phyloP scores from a whole-genome alignment of 2,888 invertebrate species.

The Epinotia ramella region DNA sequence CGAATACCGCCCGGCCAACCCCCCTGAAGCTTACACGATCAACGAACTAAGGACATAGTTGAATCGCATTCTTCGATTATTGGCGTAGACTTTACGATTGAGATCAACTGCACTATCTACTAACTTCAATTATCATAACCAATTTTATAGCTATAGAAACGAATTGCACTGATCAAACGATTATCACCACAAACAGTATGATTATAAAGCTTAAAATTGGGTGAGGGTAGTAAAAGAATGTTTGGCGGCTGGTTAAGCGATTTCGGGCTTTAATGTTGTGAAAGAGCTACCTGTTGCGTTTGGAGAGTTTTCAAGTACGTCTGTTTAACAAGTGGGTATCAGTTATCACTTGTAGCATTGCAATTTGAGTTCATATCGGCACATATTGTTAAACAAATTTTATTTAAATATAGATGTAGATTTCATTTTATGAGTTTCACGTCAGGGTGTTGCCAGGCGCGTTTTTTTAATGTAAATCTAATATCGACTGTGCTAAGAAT shows the following conservation, averaged over 20 bases:
- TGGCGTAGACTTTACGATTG: constrained; percentile 57
- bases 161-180: constrained; percentile 20
- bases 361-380: constrained; percentile 6
- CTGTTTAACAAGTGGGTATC: constrained; percentile 38
- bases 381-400: background rate
- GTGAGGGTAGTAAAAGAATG: background rate
- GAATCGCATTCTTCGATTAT: constrained; percentile 65
- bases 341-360: constrained; percentile 23
- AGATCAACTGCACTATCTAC: constrained; percentile 53
- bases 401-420: background rate
- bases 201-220: constrained; percentile 2
- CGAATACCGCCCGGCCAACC: constrained; percentile 25
- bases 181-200: background rate
- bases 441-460: background rate
- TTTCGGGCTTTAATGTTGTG: constrained; percentile 31
- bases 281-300: constrained; percentile 41
- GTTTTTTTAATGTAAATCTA: background rate
- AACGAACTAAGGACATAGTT: constrained; percentile 66
- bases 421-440: background rate
- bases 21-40: constrained; percentile 58
- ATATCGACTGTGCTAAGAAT: background rate
- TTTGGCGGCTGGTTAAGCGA: constrained; percentile 19
- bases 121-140: constrained; percentile 58
- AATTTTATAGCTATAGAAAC: constrained; percentile 58
- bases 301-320: constrained; percentile 40